phyloP scores from a whole-genome alignment of 2,888 invertebrate species.

The Labia minor region DNA sequence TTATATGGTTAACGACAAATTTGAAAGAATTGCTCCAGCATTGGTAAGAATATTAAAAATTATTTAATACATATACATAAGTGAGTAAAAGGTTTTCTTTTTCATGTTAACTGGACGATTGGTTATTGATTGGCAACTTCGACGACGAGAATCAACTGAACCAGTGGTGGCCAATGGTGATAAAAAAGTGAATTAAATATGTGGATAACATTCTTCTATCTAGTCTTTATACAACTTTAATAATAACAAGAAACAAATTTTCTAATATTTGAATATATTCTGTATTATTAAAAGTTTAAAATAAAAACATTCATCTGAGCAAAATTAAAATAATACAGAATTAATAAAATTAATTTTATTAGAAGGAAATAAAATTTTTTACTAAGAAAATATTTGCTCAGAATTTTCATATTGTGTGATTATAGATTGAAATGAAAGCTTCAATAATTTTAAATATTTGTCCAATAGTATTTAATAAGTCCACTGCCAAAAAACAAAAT shows the following conservation, averaged over 20 bases:
- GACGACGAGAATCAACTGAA: slow-evolving; percentile 40
- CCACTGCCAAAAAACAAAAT: too few relatives aligned
- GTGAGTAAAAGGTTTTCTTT: slow-evolving; percentile 53
- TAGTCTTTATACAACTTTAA: neutral
- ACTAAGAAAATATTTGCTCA: slow-evolving; percentile 19
- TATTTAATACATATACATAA: neutral
- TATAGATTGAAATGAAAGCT: neutral
- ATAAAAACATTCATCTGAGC: slow-evolving; percentile 1
- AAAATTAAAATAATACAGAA: slow-evolving; percentile 15
- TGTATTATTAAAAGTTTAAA: neutral
- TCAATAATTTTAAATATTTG: too few relatives aligned
- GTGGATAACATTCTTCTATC: neutral
- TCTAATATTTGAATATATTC: neutral
- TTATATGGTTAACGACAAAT: slow-evolving; percentile 82
- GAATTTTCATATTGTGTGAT: slow-evolving; percentile 16
- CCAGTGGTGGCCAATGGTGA: slow-evolving; percentile 37
- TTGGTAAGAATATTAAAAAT: slow-evolving; percentile 44
- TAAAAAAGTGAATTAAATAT: slow-evolving; percentile 41
- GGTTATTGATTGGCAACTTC: slow-evolving; percentile 65
- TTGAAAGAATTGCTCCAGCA: slow-evolving; percentile 81
- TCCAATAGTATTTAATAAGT: too few relatives aligned
- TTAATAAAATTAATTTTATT: slow-evolving; percentile 16
- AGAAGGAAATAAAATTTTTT: neutral
- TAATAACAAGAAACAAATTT: slow-evolving; percentile 1
- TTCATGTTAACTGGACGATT: slow-evolving; percentile 83